phyloP scores from a whole-genome alignment of 1,140 invertebrate genomes.

The Sycophila sp. region DNA sequence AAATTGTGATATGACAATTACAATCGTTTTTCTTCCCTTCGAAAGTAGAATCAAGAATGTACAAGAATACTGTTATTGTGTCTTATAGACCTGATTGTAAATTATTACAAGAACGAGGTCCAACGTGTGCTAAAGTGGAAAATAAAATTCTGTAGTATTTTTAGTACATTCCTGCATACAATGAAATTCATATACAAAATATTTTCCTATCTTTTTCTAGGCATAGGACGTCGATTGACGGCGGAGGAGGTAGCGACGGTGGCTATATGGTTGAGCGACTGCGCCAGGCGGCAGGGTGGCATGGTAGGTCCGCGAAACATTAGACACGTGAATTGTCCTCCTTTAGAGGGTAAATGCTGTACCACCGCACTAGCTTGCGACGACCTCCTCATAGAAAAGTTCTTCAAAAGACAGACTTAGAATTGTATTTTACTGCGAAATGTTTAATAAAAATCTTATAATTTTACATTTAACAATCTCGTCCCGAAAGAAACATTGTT shows the following conservation, averaged over 20 bases:
- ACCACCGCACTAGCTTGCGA: background rate
- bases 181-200: too few species aligned
- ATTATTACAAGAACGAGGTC: too few species aligned
- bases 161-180: too few species aligned
- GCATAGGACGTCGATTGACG: conserved; percentile 56
- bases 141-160: too few species aligned
- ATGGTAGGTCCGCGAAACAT: conserved; percentile 63
- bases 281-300: conserved; percentile 58
- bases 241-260: conserved; percentile 55
- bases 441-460: background rate
- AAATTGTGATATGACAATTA: too few species aligned
- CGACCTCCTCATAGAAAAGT: background rate
- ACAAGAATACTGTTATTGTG: too few species aligned
- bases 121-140: too few species aligned
- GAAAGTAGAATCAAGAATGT: too few species aligned
- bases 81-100: too few species aligned
- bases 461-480: conserved; percentile 19
- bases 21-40: too few species aligned
- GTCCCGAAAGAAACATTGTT: background rate
- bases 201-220: conserved; percentile 44
- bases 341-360: conserved; percentile 43
- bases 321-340: conserved; percentile 59
- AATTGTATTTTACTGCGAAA: background rate
- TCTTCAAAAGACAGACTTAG: background rate
- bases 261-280: conserved; percentile 60